phyloP scores from a whole-genome alignment of 2,797 vertebrate species.

The Mormyrus proboscirostris region DNA sequence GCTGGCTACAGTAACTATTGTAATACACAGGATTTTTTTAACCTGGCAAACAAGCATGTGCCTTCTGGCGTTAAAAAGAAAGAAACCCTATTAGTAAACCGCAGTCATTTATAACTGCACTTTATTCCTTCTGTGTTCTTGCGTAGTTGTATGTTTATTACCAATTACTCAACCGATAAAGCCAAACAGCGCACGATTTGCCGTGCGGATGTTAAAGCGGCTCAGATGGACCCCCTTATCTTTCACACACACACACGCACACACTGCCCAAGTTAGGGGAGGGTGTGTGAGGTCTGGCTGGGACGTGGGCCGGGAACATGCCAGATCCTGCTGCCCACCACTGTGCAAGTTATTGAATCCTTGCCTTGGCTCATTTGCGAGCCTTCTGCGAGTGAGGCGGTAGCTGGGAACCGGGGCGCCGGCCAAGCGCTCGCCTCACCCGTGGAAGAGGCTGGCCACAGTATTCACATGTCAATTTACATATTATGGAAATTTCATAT shows the following conservation, averaged over 20 bases:
- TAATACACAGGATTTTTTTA: neutral
- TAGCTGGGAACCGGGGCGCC: neutral
- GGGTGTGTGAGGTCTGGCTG: neutral
- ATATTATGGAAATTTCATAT: neutral
- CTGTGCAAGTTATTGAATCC: slow-evolving; percentile 9
- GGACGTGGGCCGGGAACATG: neutral
- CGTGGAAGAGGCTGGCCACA: neutral
- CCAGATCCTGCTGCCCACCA: neutral
- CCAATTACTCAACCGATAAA: neutral
- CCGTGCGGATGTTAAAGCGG: neutral
- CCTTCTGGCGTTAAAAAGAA: neutral
- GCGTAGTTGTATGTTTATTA: neutral
- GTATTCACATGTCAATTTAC: neutral
- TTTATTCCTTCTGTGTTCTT: neutral
- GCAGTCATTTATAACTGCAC: neutral
- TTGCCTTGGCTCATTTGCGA: neutral
- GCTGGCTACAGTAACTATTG: neutral
- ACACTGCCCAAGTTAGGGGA: neutral
- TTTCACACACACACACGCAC: neutral
- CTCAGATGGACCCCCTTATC: neutral
- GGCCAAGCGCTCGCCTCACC: neutral
- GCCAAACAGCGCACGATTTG: neutral
- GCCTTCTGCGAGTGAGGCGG: neutral
- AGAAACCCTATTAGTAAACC: neutral
- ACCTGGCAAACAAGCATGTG: neutral